phyloP scores from a whole-genome alignment of 2,888 invertebrate genomes.

The Drosophila diplacantha region DNA sequence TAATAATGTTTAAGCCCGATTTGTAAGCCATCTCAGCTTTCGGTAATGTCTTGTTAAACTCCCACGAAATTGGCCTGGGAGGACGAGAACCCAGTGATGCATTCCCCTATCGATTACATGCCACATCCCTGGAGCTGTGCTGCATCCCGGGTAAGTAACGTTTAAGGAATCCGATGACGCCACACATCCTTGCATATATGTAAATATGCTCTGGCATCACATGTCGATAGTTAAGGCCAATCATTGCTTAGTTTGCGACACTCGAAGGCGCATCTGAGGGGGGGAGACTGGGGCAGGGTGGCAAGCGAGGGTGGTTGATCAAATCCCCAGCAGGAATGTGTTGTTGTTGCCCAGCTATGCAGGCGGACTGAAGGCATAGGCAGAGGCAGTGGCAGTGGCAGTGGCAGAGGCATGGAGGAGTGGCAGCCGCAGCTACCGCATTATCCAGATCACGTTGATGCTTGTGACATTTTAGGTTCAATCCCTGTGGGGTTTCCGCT shows the following conservation, averaged over 20 bases:
- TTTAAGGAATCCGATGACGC: constrained; percentile 36
- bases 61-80: constrained; percentile 7
- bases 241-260: constrained; percentile 47
- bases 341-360: constrained; percentile 26
- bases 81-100: constrained; percentile 10
- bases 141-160: constrained; percentile 36
- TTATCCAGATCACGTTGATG: constrained; percentile 68
- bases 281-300: background rate
- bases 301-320: background rate
- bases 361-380: background rate
- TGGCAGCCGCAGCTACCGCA: constrained; percentile 52
- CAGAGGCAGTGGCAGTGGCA: background rate
- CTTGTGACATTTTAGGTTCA: constrained; percentile 70
- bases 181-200: constrained; percentile 29
- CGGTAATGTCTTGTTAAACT: constrained; percentile 15
- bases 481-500: constrained; percentile 61
- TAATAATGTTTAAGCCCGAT: background rate
- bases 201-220: constrained; percentile 37
- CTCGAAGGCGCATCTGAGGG: constrained; percentile 28
- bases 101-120: constrained; percentile 32
- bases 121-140: constrained; percentile 27
- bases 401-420: constrained; percentile 1
- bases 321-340: constrained; percentile 33
- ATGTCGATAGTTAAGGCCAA: constrained; percentile 52
- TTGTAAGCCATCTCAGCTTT: constrained; percentile 1